These are phyloP conservation scores for Nasua narica DNA, from an alignment of 2,797 vertebrate species.

Conservation along the genomic window DNA sequence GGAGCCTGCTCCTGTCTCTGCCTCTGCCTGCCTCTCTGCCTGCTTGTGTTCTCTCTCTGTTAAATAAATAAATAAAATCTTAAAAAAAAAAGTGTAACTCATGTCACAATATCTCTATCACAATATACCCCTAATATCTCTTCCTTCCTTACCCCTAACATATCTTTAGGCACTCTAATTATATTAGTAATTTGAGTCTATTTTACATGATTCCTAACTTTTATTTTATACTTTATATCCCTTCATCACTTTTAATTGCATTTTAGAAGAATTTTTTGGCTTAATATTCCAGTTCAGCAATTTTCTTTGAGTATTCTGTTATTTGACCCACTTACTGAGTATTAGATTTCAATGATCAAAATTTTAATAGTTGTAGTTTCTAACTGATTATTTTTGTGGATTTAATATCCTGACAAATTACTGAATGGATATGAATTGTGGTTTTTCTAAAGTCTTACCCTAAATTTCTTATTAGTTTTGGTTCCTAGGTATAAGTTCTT, in stretches of 20 bases:
- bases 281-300: neutral
- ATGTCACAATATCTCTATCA: neutral
- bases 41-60: too few species aligned
- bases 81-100: neutral
- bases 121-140: neutral
- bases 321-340: neutral
- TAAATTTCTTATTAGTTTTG: neutral
- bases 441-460: neutral
- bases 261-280: slow-evolving; percentile 3
- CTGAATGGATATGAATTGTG: neutral
- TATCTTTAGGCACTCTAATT: neutral
- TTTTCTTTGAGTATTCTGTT: neutral
- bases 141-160: neutral
- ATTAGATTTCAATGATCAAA: neutral
- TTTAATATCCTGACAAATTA: neutral
- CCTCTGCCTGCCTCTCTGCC: too few species aligned
- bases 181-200: neutral
- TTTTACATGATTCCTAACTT: slow-evolving; percentile 22
- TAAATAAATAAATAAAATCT: too few species aligned
- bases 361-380: neutral
- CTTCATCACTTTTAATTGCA: slow-evolving; percentile 18
- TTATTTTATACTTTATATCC: neutral
- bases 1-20: too few species aligned
- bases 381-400: neutral
- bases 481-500: neutral